Evolutionary conservation across 2,113 vertebrate species (phyloP).

Genomic region (Epinephelus cyanopodus): DNA sequence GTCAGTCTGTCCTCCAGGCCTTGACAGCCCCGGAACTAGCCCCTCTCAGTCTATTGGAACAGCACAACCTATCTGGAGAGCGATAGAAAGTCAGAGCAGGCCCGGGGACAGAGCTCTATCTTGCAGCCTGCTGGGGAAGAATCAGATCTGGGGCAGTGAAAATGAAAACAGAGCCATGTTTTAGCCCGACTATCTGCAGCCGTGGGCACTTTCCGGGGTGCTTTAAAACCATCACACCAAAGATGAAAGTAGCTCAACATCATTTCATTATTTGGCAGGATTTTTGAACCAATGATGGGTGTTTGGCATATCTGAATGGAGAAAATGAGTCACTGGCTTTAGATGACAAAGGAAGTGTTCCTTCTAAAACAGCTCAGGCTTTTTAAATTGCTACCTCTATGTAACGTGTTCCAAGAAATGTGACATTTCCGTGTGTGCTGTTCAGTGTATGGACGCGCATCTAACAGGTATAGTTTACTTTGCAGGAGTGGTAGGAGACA

Average conservation of each 20-base stretch:
- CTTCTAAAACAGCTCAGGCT: conserved; percentile 17
- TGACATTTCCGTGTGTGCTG: conserved; percentile 15
- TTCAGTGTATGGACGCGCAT: conserved; percentile 18
- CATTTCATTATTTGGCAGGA: conserved; percentile 36
- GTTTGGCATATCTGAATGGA: conserved; percentile 35
- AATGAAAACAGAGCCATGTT: conserved; percentile 67
- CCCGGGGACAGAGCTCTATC: conserved; percentile 75
- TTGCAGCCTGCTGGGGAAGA: conserved; percentile 67
- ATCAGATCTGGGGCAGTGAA: conserved; percentile 77
- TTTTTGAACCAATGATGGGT: conserved; percentile 46
- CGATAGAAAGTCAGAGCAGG: conserved; percentile 74
- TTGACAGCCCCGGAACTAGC: conserved; percentile 70
- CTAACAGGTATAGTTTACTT: conserved; percentile 25
- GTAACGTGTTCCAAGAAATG: conserved; percentile 10
- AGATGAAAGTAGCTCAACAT: conserved; percentile 61
- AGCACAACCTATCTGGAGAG: conserved; percentile 66
- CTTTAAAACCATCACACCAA: conserved; percentile 54
- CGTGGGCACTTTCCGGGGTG: conserved; percentile 45
- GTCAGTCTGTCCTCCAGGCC: conserved; percentile 72
- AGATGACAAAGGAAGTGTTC: conserved; percentile 15
- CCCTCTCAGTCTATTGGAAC: conserved; percentile 63
- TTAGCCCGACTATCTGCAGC: conserved; percentile 61
- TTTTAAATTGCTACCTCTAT: neutral
- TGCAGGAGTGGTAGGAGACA: neutral
- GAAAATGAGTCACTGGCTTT: conserved; percentile 24